Evolutionary conservation across 2,797 vertebrate species (phyloP).

Genomic region (Phyllotis vaccarum): DNA sequence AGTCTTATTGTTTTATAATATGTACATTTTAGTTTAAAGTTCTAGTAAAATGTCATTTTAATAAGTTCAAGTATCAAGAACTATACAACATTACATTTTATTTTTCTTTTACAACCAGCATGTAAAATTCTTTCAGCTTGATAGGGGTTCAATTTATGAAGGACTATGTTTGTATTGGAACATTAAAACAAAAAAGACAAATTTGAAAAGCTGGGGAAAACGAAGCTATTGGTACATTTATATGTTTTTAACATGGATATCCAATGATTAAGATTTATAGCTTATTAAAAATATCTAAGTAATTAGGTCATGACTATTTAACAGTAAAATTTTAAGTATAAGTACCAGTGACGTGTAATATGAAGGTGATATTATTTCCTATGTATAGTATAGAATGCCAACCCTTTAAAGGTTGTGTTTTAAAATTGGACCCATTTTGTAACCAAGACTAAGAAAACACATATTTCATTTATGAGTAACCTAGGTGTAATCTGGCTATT

Average conservation of each 20-base stretch:
- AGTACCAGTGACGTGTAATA: not conserved
- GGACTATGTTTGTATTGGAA: not conserved
- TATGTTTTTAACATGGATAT: conserved; percentile 6
- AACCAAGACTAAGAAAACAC: not conserved
- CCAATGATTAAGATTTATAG: conserved; percentile 24
- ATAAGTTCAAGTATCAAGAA: conserved; percentile 3
- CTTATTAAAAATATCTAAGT: conserved; percentile 13
- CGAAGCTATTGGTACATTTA: not conserved
- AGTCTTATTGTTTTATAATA: not conserved
- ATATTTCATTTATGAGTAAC: not conserved
- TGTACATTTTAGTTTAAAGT: conserved; percentile 5
- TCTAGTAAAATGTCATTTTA: not conserved
- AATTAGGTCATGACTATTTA: not conserved
- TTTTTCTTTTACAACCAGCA: not conserved
- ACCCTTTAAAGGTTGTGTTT: conserved; percentile 5
- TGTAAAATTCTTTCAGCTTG: not conserved
- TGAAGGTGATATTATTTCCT: not conserved
- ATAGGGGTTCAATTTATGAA: not conserved
- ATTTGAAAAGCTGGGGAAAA: conserved; percentile 27
- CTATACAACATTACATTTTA: not conserved
- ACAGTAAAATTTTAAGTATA: not conserved
- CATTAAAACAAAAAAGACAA: not conserved
- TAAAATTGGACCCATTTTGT: not conserved
- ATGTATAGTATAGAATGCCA: not conserved
- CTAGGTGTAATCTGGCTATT: not conserved